phyloP scores from a whole-genome alignment of 1,140 invertebrate species.

The Leptestheria dahalacensis region DNA sequence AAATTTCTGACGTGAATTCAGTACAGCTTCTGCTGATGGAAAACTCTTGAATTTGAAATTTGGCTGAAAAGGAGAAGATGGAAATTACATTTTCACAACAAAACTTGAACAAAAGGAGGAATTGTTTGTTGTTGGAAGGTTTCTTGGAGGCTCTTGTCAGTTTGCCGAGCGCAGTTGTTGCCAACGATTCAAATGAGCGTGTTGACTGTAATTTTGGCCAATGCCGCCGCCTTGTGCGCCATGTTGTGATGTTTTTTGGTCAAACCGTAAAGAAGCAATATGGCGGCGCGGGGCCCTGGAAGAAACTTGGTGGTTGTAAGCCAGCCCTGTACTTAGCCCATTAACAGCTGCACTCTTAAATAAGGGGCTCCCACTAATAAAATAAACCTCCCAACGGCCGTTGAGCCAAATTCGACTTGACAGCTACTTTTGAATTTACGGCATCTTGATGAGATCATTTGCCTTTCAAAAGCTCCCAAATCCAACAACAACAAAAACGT shows the following conservation, averaged over 20 bases:
- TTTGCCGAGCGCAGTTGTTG: too few species aligned
- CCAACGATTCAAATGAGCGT: not conserved
- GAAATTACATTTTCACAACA: too few species aligned
- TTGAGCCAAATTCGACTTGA: constrained; percentile 3
- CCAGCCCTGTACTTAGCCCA: constrained; percentile 10
- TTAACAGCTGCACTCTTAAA: constrained; percentile 7
- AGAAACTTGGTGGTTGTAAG: not conserved
- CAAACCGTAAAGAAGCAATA: not conserved
- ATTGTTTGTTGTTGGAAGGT: not conserved
- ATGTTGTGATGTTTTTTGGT: not conserved
- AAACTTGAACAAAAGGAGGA: too few species aligned
- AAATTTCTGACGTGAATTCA: too few species aligned
- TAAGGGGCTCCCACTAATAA: not conserved
- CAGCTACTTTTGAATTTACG: constrained; percentile 3
- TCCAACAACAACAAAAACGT: not conserved
- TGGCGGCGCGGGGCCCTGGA: not conserved
- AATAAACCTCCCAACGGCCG: not conserved
- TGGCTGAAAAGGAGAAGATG: too few species aligned
- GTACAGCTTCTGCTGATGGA: too few species aligned
- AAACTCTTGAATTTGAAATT: too few species aligned
- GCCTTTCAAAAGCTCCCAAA: constrained; percentile 8
- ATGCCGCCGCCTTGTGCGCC: not conserved
- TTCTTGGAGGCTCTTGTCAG: not conserved
- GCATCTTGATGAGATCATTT: constrained; percentile 13
- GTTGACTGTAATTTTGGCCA: not conserved